Base-by-base conservation (phyloP, 2,113 vertebrate species). In the Indicator maculatus region DNA sequence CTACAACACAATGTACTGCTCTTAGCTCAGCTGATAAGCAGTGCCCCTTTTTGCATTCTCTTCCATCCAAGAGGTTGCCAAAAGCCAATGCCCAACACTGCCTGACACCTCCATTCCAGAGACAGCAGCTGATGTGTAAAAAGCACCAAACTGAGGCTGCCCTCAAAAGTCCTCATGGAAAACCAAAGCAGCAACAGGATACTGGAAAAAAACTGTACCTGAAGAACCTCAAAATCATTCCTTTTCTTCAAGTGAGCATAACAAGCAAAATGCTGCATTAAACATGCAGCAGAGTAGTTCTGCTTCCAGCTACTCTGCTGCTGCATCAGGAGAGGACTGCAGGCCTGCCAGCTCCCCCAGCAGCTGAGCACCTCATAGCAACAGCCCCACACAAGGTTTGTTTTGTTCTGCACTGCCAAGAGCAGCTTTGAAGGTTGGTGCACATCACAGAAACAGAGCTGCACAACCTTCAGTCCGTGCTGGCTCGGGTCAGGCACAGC, bases 31-130 rank as follows among this genome's bases (percentile, higher is more conserved):
- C 33, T 6, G 28, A 20, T 52, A 2, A 30, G 16, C 38, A 55
- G 82, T 50, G 1, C 5, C 31, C 39, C 5, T 60, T 61, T 53
- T 30, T 20, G 7, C 26, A 10, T 36, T 30, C 36, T 52, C 41
- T 39, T 31, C 44, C 27, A 2, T 15, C 16, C 30, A 19, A 28
- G 4, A 38, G 14, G 50, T 6, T 53, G 44, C 28, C 26, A 17
- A 20, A n/a, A 70, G 44, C 26, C 69, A 74, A 55, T 52, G 50
- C 50, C 50, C 50, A 52, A 24, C 12, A 7, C 50, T 52, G 63
- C 12, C 33, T 0, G 5, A 11, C 23, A 33, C 15, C 44, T 21
- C 55, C 8, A 1, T 13, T 5, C 16, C 71, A 28, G 16, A 4
- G 12, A 9, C 50, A 41, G 12, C 3, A 6, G 27, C 5, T 52